Evolutionary conservation across 1,140 invertebrate genomes (phyloP).

Genomic region (Drosophila sechellia): DNA sequence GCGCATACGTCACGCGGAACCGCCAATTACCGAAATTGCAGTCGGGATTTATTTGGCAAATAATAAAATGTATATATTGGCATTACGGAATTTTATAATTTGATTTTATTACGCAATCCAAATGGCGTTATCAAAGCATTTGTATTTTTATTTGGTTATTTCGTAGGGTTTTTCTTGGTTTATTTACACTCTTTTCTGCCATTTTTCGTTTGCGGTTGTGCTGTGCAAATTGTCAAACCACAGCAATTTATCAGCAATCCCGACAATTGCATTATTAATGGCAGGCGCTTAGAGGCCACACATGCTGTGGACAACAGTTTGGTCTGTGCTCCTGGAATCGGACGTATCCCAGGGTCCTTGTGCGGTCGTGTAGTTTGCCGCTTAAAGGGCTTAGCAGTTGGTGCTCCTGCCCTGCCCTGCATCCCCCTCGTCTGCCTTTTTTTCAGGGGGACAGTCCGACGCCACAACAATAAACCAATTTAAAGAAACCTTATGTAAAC

Average conservation of each 20-base stretch:
- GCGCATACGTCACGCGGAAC: constrained; percentile 32
- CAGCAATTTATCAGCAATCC: constrained; percentile 76
- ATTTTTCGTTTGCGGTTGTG: constrained; percentile 51
- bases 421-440: not conserved
- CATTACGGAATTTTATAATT: constrained; percentile 20
- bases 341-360: constrained; percentile 17
- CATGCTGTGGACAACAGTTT: constrained; percentile 43
- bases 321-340: constrained; percentile 19
- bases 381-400: constrained; percentile 51
- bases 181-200: constrained; percentile 8
- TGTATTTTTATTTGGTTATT: constrained; percentile 1
- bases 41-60: constrained; percentile 29
- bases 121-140: constrained; percentile 24
- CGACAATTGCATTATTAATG: constrained; percentile 78
- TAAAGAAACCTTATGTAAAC: constrained; percentile 81
- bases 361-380: constrained; percentile 38
- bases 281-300: constrained; percentile 67
- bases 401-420: not conserved
- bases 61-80: constrained; percentile 10
- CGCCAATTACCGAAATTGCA: constrained; percentile 45
- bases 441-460: constrained; percentile 12
- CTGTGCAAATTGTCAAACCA: constrained; percentile 71
- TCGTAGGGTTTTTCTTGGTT: constrained; percentile 8
- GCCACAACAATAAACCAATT: constrained; percentile 78
- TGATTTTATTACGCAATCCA: constrained; percentile 43